Base-by-base conservation (phyloP, 2,113 vertebrate genomes). In the Callaeas wilsoni region DNA sequence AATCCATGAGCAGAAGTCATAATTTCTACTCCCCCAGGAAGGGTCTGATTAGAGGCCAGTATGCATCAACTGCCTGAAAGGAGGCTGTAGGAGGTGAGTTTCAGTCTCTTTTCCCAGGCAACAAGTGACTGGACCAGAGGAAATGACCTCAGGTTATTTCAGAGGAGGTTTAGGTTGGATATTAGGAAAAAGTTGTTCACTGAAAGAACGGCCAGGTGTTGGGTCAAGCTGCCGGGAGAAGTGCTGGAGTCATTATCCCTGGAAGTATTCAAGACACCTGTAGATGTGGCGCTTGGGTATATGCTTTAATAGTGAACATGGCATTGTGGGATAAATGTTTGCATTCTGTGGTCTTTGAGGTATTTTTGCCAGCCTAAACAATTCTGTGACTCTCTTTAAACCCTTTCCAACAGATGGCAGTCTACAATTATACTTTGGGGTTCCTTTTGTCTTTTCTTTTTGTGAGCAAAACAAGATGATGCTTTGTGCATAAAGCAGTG, bases 401-500 rank as follows among this genome's bases (percentile, higher is more conserved):
- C 71, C 74, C 55, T 93, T 92, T 93, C 73, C 91, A 91, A 87
- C 42, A 96, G 93, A 91, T 90, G 94, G 79, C 92, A 92, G 87
- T 93, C 79, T 89, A 20, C 47, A 91, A 56, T 93, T 90, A 84
- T 35, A 79, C 16, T 95, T 97, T 32, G 7, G 3, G 22, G 63
- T 89, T 95, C 52, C n/a, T 73, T 94, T 65, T 91, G 32, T 47
- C 46, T 65, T 96, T 79, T 55, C 46, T 70, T 90, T 77, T 46
- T 6, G 37, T 16, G 18, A 96, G 69, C 65, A 84, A 79, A 87
- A 75, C 41, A 93, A 92, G 81, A 81, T 83, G 92, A 96, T 94
- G 55, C 33, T 92, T 93, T 97, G 92, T 92, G 76, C 80, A 93
- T 89, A 93, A 97, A 97, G 64, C 86, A 80, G 82, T 84, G 87